These are phyloP conservation scores for Peromyscus californicus DNA, from an alignment of 2,113 vertebrate species.

Conservation along the genomic window DNA sequence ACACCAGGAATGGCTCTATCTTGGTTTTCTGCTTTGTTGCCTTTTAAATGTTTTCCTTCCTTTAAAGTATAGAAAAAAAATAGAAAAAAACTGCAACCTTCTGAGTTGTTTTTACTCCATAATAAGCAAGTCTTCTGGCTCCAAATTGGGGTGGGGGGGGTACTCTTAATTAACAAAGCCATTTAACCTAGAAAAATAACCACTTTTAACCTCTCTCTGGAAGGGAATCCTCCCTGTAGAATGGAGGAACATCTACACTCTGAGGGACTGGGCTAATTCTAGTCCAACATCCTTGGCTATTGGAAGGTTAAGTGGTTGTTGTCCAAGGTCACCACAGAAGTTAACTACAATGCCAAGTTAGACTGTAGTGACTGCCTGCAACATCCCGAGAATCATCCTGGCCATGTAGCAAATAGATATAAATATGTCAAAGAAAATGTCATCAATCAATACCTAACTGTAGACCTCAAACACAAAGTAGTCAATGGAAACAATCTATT, in stretches of 20 bases:
- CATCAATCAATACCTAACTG: conserved; percentile 14
- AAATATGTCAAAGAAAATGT: conserved; percentile 37
- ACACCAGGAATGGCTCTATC: too few species aligned
- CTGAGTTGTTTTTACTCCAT: conserved; percentile 12
- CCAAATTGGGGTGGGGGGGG: neutral
- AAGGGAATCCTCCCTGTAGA: conserved; percentile 49
- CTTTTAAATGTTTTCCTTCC: neutral
- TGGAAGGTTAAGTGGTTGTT: conserved; percentile 12
- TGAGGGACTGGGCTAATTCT: conserved; percentile 28
- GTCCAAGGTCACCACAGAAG: conserved; percentile 63
- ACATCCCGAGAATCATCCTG: neutral
- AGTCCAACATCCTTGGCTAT: neutral
- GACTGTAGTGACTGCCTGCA: neutral
- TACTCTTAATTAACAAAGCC: conserved; percentile 44
- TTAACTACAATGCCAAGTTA: conserved; percentile 13
- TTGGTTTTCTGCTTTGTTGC: neutral
- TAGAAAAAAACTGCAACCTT: neutral
- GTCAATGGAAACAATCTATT: neutral
- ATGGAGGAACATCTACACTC: neutral
- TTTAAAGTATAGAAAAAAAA: neutral
- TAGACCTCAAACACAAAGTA: neutral
- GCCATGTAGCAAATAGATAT: neutral
- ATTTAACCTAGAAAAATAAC: conserved; percentile 60
- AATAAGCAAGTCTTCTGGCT: neutral
- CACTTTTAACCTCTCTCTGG: conserved; percentile 37